Evolutionary conservation across 2,113 vertebrate species (phyloP), one percentile per base, ranked within the genome.

Genomic region (Pygoscelis antarcticus): DNA sequence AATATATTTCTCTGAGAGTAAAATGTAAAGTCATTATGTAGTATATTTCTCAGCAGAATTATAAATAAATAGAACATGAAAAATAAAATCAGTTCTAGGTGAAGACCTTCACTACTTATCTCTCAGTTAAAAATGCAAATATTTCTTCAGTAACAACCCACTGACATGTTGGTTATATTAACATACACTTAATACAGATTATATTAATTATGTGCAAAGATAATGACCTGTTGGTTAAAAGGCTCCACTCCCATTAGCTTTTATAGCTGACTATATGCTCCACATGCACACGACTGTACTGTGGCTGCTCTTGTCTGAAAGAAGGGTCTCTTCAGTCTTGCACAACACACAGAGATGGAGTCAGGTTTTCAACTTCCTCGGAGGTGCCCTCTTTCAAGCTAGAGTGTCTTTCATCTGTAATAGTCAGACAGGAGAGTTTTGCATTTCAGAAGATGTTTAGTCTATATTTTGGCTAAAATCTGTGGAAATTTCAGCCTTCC

Each of bases 1-100:
- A 91, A 92, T 80, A 71, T 66, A 72, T 96, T 96, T 91, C 16
- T 92, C 49, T 74, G 32, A 97, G 87, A 97, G 68, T 10, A 92
- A 74, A 89, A 79, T 16, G 55, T 51, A 66, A 29, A 89, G 44
- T 85, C 64, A 94, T 95, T 92, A 94, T 80, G 66, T 57, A 19
- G 11, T 60, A 42, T 87, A 96, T 96, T 96, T 87, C 78, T 96
- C 81, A 96, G 60, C 16, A 91, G 26, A 71, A 87, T 69, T 84
- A 91, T 76, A 84, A 60, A 93, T 71, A 92, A 96, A 88, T 32
- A 78, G 16, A 89, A 52, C 6, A 52, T 9, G 49, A 66, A 65
- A 92, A 92, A 77, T 71, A 72, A 95, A 96, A 89, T 29, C 16
- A 69, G 54, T 66, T 82, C 4, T 60, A 82, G 27, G 16, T 44